Base-by-base conservation (phyloP, 2,888 invertebrate genomes). In the Artemia sinica region DNA sequence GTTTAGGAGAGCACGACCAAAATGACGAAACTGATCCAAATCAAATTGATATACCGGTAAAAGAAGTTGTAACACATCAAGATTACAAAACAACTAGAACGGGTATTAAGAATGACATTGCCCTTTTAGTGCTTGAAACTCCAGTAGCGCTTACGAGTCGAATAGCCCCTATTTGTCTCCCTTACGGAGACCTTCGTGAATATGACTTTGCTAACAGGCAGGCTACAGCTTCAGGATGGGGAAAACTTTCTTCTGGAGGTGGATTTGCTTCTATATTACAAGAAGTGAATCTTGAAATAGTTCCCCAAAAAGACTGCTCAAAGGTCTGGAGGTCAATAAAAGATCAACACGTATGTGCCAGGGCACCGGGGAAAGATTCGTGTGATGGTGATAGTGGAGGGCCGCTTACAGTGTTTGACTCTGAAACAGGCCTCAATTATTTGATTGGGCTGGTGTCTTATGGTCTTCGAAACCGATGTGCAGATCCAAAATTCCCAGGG, bases 1-100 rank as follows among this genome's bases (percentile, higher is more conserved):
- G 63, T 58, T 28, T 58, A 58, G 63, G 63, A 28, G 63, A 58
- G 63, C 63, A 58, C 28, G 63, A 58, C 10, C 63, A 58, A 58
- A 11, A 58, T 28, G 28, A 58, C 8, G 9, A 18, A 9, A 28
- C n/a, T 9, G 12, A 58, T 58, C 14, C 14, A 58, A 10, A 58
- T 28, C 63, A 58, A 18, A n/a, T 18, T n/a, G 63, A 58, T 10
- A 58, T 58, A 2, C 63, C 63, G 10, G 63, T 58, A 9, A 28
- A 9, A 10, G 28, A n/a, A 18, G 63, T 58, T 8, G 14, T 18
- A n/a, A 28, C 28, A n/a, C 63, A 58, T 28, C 63, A n/a, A 18
- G 2, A 10, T 28, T 58, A 58, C 63, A 58, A 10, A n/a, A 58
- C n/a, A 58, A 58, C 63, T 18, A 58, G 63, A 28, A 18, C 28